Conservation (phyloP, 2,888 invertebrate genomes). For the Drosophila siamana region DNA sequence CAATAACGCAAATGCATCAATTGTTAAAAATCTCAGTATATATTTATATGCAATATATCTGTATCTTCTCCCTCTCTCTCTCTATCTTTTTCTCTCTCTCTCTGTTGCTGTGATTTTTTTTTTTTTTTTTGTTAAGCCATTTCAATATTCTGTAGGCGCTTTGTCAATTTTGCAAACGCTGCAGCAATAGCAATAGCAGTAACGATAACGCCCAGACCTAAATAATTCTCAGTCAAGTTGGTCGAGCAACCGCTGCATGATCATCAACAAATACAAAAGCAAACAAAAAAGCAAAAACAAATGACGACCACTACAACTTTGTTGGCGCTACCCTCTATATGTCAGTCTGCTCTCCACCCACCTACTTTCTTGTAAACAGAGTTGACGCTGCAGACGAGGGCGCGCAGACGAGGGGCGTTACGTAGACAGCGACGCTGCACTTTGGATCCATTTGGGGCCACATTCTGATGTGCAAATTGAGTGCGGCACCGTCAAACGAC, state of each 20-base stretch:
- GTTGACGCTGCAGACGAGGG: slow-evolving; percentile 35
- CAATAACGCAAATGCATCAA: slow-evolving; percentile 7
- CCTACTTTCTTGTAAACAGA: slow-evolving; percentile 41
- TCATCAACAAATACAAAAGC: slow-evolving; percentile 23
- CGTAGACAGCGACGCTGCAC: slow-evolving; percentile 52
- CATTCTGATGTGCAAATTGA: slow-evolving; percentile 38
- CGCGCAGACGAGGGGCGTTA: slow-evolving; percentile 57
- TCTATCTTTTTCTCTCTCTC: not conserved
- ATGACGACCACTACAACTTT: slow-evolving; percentile 5
- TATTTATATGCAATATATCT: not conserved
- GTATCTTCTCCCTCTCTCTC: not conserved
- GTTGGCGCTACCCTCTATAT: slow-evolving; percentile 34
- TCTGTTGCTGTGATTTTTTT: too few relatives aligned
- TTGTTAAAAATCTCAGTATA: not conserved
- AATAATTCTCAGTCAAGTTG: slow-evolving; percentile 59
- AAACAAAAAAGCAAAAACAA: slow-evolving; percentile 22
- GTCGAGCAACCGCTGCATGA: slow-evolving; percentile 25
- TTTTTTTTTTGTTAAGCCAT: slow-evolving; percentile 7
- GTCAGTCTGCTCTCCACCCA: slow-evolving; percentile 35
- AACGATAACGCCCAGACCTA: slow-evolving; percentile 67
- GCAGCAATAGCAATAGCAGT: slow-evolving; percentile 40
- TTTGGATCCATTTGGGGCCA: slow-evolving; percentile 63
- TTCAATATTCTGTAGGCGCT: slow-evolving; percentile 47
- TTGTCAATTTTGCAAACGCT: slow-evolving; percentile 54
- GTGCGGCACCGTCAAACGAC: slow-evolving; percentile 13